Base-by-base conservation (phyloP, 2,113 vertebrate genomes). In the zebrafish (Danio rerio) region DNA sequence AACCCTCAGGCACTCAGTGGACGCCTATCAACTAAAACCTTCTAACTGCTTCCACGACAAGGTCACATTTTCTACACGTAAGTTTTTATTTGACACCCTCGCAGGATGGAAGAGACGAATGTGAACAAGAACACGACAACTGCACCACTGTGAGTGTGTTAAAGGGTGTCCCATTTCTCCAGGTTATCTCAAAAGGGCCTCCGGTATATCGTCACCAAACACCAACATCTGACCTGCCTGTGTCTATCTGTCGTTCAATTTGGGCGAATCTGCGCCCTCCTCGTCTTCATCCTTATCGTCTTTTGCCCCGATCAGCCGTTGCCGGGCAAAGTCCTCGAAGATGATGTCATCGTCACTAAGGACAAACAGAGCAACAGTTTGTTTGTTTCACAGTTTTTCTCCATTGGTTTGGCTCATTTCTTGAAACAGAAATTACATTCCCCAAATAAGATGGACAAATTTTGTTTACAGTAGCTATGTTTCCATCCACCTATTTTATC, bases 321-420 rank as follows among this genome's bases (percentile, higher is more conserved):
- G 97, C 12, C 97, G 95, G 53, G 97, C 96, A 7, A 98, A 98
- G 91, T 98, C 97, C 88, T 99, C 97, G 0, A 98, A 99, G 56
- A 99, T 95, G 83, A 98, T 97, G 94, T 99, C 97, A 4, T 99
- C 97, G 3, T 99, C 97, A 1, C 96, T 98, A 80, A 2, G 47
- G 74, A 63, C 86, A 84, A 63, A 74, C 61, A 58, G 21, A n/a
- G n/a, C n/a, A n/a, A n/a, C n/a, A n/a, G n/a, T n/a, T n/a, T n/a
- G n/a, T n/a, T n/a, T n/a, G n/a, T n/a, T n/a, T n/a, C n/a, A n/a
- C n/a, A n/a, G n/a, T n/a, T n/a, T n/a, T n/a, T n/a, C n/a, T n/a
- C n/a, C n/a, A n/a, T n/a, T n/a, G n/a, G n/a, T n/a, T n/a, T n/a
- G n/a, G n/a, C n/a, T n/a, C n/a, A n/a, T n/a, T n/a, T n/a, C n/a